Evolutionary conservation across 1,140 invertebrate species (phyloP).

Genomic region (Ceratina australensis): DNA sequence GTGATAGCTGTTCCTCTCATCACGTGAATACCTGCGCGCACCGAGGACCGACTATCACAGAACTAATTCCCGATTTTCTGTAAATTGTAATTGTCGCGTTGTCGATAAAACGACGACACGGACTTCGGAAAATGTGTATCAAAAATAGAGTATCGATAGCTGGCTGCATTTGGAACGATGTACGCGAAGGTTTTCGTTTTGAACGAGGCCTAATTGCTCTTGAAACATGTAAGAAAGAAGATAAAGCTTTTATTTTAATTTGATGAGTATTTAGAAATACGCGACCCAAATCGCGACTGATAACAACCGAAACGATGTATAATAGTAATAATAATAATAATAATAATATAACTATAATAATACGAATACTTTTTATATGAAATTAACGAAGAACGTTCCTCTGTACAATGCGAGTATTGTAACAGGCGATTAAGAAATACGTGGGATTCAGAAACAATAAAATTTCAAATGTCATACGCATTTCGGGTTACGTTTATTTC

Average conservation of each 20-base stretch:
- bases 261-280: constrained; percentile 19
- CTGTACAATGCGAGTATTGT: constrained; percentile 49
- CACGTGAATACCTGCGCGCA: background rate
- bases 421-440: constrained; percentile 29
- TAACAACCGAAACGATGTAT: constrained; percentile 10
- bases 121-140: background rate
- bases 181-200: constrained; percentile 2
- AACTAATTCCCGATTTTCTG: constrained; percentile 12
- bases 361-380: constrained; percentile 49
- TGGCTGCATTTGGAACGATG: background rate
- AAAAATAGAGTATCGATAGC: constrained; percentile 13
- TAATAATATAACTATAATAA: background rate
- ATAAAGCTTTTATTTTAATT: constrained; percentile 31
- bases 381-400: constrained; percentile 43
- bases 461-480: background rate
- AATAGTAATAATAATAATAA: background rate
- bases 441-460: constrained; percentile 43
- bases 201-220: background rate
- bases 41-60: too few species aligned
- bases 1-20: background rate
- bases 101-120: background rate
- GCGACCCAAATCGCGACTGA: background rate
- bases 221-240: background rate
- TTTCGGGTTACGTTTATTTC: background rate
- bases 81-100: constrained; percentile 21